These are phyloP conservation scores for Cheilosia variabilis DNA, from an alignment of 2,888 invertebrate genomes.

Conservation along the genomic window DNA sequence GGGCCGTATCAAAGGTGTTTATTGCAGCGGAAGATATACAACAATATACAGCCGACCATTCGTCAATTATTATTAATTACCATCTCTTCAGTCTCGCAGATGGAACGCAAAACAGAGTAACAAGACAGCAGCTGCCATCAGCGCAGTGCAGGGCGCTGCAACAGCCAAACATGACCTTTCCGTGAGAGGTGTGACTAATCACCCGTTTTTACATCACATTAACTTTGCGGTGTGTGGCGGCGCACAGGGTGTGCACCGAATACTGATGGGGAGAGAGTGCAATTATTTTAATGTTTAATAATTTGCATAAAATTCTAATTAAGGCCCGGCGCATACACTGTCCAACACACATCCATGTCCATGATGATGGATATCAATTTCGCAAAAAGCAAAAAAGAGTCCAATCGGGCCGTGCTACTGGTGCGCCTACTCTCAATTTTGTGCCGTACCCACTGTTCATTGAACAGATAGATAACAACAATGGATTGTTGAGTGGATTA, in stretches of 20 bases:
- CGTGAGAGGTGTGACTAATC: conserved; percentile 75
- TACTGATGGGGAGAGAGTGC: conserved; percentile 43
- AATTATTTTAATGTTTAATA: conserved; percentile 75
- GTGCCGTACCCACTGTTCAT: conserved; percentile 45
- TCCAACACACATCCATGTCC: conserved; percentile 39
- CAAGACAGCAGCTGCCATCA: conserved; percentile 51
- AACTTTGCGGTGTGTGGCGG: conserved; percentile 59
- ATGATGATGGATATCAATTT: conserved; percentile 31
- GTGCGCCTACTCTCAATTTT: conserved; percentile 46
- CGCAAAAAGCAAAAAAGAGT: conserved; percentile 62
- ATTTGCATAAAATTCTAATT: conserved; percentile 76
- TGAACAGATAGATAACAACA: conserved; percentile 61
- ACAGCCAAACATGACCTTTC: conserved; percentile 71
- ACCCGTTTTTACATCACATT: conserved; percentile 75
- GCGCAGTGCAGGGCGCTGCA: conserved; percentile 36
- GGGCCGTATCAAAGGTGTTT: conserved; percentile 45
- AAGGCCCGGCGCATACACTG: conserved; percentile 35
- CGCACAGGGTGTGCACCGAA: conserved; percentile 23
- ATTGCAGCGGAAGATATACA: conserved; percentile 23
- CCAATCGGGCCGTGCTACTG: conserved; percentile 15
- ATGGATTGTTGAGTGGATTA: conserved; percentile 57
- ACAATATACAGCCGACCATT: conserved; percentile 32
- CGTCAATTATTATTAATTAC: conserved; percentile 71
- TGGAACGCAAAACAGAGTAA: conserved; percentile 3
- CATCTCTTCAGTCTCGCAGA: conserved; percentile 36